Percentiles rank a stretch among this genome's conserved stretches.
Evolutionary conservation across 2,797 vertebrate species (phyloP).

Genomic region (Neosilurus mollespiculum): DNA sequence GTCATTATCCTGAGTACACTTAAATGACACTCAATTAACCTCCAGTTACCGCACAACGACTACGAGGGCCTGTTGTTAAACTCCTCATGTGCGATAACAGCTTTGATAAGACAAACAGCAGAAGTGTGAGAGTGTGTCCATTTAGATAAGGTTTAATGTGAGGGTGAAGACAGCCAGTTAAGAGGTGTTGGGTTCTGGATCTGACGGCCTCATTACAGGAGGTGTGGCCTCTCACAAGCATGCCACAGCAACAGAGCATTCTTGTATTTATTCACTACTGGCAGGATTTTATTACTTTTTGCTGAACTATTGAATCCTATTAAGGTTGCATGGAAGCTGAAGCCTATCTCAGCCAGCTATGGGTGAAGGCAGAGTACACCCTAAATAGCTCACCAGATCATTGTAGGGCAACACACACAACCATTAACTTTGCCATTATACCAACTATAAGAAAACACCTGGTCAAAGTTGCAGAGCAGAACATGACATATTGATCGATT

Average conservation of each 20-base stretch:
- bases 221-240: not conserved
- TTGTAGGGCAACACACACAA: too few relatives aligned
- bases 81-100: not conserved
- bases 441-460: too few relatives aligned
- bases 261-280: not conserved
- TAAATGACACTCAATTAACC: slow-evolving; percentile 14
- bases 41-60: not conserved
- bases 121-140: not conserved
- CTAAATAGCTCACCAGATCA: too few relatives aligned
- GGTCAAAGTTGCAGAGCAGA: too few relatives aligned
- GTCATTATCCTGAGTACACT: not conserved
- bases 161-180: not conserved
- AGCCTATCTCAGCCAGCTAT: too few relatives aligned
- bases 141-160: not conserved
- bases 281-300: too few relatives aligned
- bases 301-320: too few relatives aligned
- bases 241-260: not conserved
- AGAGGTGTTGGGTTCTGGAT: not conserved
- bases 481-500: too few relatives aligned
- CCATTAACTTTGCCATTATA: too few relatives aligned
- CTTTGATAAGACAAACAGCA: not conserved
- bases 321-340: too few relatives aligned
- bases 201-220: not conserved
- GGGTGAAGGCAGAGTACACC: too few relatives aligned
- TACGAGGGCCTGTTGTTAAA: not conserved